Conservation (phyloP, 2,113 vertebrate genomes). For the Thalassarche chlororhynchos region DNA sequence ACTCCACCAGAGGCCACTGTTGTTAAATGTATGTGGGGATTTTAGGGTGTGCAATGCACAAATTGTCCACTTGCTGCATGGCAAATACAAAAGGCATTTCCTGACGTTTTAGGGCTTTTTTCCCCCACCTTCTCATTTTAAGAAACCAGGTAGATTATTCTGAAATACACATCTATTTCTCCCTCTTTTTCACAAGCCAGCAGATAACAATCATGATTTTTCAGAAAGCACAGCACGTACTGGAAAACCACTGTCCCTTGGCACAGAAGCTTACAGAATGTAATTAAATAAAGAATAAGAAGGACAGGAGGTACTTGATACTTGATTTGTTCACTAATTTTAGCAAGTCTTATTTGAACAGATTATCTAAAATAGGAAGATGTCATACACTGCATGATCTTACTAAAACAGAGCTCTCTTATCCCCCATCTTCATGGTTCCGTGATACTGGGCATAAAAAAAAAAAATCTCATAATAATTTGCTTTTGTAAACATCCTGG, state of each 20-base stretch:
- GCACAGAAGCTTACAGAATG: not conserved
- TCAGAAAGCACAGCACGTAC: not conserved
- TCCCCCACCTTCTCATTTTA: not conserved
- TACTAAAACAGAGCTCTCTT: not conserved
- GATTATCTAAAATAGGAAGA: not conserved
- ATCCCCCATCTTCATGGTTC: not conserved
- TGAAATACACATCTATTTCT: not conserved
- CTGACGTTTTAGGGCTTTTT: not conserved
- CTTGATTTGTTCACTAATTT: not conserved
- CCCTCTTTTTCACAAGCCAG: not conserved
- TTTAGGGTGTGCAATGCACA: not conserved
- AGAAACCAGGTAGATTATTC: not conserved
- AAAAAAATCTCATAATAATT: not conserved
- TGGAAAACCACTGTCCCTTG: not conserved
- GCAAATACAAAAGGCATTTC: not conserved
- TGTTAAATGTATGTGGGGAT: constrained; percentile 54
- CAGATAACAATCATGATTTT: not conserved
- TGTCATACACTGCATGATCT: not conserved
- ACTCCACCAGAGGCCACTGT: constrained; percentile 70
- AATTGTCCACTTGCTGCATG: not conserved
- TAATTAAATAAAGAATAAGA: not conserved
- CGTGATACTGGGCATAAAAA: not conserved
- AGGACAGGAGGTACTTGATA: not conserved
- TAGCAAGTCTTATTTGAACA: not conserved
- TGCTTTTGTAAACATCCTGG: not conserved